Evolutionary conservation across 2,797 vertebrate species (phyloP).

Genomic region (Poecilia velifera): DNA sequence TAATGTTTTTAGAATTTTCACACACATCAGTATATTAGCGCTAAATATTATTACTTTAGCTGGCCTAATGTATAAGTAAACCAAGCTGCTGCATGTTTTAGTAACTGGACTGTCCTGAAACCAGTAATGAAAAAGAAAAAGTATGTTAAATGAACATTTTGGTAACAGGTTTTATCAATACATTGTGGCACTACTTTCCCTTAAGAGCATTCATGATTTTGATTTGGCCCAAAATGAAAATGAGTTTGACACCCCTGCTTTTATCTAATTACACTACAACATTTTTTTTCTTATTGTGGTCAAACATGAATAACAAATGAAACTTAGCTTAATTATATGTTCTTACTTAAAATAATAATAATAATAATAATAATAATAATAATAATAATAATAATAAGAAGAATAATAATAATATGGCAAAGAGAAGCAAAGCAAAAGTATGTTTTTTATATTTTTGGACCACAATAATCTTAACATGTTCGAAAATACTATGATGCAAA

Average conservation of each 20-base stretch:
- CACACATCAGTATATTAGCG: background rate
- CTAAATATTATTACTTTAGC: background rate
- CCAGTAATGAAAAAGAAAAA: background rate
- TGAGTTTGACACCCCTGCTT: no score
- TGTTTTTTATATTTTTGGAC: background rate
- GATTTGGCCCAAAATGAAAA: no score
- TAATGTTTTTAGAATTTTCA: background rate
- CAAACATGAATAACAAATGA: background rate
- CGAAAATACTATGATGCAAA: background rate
- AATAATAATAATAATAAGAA: no score
- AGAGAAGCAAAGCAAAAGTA: background rate
- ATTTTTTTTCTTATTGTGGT: background rate
- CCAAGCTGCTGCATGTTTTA: background rate
- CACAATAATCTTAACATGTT: background rate
- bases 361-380: background rate
- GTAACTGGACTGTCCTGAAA: background rate
- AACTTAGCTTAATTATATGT: background rate
- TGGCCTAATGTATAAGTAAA: background rate
- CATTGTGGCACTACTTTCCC: no score
- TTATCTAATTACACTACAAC: background rate
- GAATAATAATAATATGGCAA: background rate
- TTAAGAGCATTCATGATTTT: no score
- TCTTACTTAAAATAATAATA: background rate
- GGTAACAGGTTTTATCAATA: no score
- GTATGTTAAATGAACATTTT: no score